Evolutionary conservation across 2,797 vertebrate species (phyloP).

Genomic region (Urocyon cinereoargenteus): DNA sequence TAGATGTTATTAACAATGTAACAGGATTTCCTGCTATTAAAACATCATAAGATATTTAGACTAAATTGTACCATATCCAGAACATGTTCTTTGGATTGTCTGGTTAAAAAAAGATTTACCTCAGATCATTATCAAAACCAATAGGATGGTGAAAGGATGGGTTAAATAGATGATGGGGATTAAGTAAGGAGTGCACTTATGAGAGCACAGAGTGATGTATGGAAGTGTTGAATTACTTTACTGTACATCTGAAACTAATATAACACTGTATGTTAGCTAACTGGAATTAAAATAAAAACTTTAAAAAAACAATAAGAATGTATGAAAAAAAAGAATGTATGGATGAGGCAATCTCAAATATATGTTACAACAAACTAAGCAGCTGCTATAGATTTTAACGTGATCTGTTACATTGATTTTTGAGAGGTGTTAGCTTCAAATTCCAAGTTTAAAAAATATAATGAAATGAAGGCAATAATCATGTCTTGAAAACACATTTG

Average conservation of each 20-base stretch:
- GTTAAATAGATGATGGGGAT: neutral
- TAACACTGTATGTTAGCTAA: neutral
- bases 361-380: conserved; percentile 52
- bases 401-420: conserved; percentile 45
- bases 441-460: conserved; percentile 40
- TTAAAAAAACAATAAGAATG: conserved; percentile 10
- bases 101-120: neutral
- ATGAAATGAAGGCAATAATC: conserved; percentile 26
- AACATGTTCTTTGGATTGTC: conserved; percentile 59
- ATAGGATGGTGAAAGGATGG: neutral
- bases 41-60: conserved; percentile 33
- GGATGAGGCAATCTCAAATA: conserved; percentile 29
- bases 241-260: neutral
- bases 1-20: conserved; percentile 72
- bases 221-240: neutral
- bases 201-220: neutral
- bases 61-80: conserved; percentile 60
- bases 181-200: neutral
- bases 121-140: conserved; percentile 53
- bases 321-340: conserved; percentile 49
- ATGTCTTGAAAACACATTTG: conserved; percentile 23
- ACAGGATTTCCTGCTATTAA: conserved; percentile 63
- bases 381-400: conserved; percentile 50
- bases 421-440: conserved; percentile 49
- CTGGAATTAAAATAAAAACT: neutral